Percentiles rank a stretch among this genome's conserved stretches.
Evolutionary conservation across 2,888 invertebrate genomes (phyloP).

Genomic region (Oxyteleia sp.): DNA sequence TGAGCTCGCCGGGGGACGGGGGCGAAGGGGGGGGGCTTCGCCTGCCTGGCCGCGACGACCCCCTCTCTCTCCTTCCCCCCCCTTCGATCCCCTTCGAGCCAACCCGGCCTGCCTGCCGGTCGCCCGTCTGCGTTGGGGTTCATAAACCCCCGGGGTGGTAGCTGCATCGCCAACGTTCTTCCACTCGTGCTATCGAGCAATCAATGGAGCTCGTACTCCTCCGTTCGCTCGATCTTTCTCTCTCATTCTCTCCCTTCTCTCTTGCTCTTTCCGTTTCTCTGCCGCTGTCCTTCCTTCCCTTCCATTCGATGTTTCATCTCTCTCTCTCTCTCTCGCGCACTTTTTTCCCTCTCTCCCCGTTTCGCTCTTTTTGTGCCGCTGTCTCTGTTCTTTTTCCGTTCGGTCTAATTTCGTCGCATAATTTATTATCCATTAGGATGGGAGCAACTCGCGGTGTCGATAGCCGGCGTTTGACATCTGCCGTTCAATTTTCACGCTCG

Average conservation of each 20-base stretch:
- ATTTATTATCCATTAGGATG: slow-evolving; percentile 54
- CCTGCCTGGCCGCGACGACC: slow-evolving; percentile 59
- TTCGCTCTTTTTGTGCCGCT: no score
- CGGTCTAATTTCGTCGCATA: slow-evolving; percentile 35
- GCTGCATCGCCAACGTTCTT: slow-evolving; percentile 82
- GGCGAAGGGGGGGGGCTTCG: slow-evolving; percentile 53
- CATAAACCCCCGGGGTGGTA: slow-evolving; percentile 83
- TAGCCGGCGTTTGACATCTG: slow-evolving; percentile 48
- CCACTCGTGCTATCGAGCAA: slow-evolving; percentile 82
- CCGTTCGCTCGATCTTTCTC: slow-evolving; percentile 71
- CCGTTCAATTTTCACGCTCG: slow-evolving; percentile 11
- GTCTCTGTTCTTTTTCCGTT: neutral
- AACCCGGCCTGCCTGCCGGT: slow-evolving; percentile 59
- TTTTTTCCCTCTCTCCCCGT: no score
- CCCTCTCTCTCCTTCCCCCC: no score
- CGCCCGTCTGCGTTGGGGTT: slow-evolving; percentile 82
- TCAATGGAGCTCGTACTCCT: slow-evolving; percentile 85
- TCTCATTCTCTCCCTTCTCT: slow-evolving; percentile 42
- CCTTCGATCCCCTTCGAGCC: neutral
- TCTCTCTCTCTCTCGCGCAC: neutral
- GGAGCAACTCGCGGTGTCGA: neutral
- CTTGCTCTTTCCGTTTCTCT: slow-evolving; percentile 54
- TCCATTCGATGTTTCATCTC: slow-evolving; percentile 24
- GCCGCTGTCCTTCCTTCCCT: slow-evolving; percentile 35
- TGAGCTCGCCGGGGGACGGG: slow-evolving; percentile 68